These are phyloP conservation scores for Eublepharis macularius DNA, from an alignment of 2,113 vertebrate species.

Conservation along the genomic window DNA sequence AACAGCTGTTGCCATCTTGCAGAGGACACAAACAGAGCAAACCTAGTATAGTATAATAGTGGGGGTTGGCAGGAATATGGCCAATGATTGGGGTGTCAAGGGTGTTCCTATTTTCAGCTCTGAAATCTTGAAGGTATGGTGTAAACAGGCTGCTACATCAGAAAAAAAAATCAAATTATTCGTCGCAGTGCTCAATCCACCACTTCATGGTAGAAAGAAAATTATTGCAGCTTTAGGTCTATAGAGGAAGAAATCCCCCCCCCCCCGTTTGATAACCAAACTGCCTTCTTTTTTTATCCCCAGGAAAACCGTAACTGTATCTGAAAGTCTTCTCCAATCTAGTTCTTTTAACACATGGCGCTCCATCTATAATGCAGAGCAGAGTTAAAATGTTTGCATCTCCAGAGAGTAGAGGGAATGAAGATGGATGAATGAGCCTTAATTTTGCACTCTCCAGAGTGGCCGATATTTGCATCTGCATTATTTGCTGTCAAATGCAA, in stretches of 20 bases:
- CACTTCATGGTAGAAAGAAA: not conserved
- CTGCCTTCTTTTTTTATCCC: constrained; percentile 44
- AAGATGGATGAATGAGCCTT: constrained; percentile 61
- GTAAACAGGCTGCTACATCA: not conserved
- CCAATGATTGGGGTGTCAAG: not conserved
- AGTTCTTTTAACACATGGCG: constrained; percentile 25
- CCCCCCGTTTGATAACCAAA: constrained; percentile 9
- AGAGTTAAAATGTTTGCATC: constrained; percentile 45
- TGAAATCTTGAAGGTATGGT: not conserved
- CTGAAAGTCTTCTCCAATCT: constrained; percentile 16
- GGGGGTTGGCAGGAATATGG: not conserved
- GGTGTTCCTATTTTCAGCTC: not conserved
- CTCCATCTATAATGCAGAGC: constrained; percentile 25
- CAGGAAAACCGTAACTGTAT: not conserved
- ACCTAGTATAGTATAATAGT: not conserved
- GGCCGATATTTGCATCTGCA: constrained; percentile 58
- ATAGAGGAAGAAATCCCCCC: not conserved
- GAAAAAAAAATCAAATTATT: not conserved
- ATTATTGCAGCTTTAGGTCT: not conserved
- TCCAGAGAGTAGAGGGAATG: constrained; percentile 50
- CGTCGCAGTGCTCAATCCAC: not conserved
- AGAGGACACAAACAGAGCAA: no score
- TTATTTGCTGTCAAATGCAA: constrained; percentile 64
- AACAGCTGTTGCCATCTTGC: not conserved
- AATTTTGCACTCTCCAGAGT: constrained; percentile 52